A percentile compares a stretch with the other conserved stretches of the same genome.
Conservation (phyloP, 2,797 vertebrate species). For the Passerculus sandwichensis region DNA sequence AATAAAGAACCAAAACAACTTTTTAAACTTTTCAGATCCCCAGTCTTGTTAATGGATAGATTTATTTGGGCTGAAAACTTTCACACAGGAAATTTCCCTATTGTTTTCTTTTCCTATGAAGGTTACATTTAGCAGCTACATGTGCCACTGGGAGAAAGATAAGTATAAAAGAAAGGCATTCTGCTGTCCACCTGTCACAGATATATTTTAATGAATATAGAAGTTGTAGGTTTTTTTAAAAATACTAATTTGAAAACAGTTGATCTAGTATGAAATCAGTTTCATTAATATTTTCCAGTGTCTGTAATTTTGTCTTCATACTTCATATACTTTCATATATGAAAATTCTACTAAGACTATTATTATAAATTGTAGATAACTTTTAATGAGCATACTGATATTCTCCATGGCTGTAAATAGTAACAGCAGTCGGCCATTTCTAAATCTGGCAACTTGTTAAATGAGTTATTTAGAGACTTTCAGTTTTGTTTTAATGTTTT, state of each 20-base stretch:
- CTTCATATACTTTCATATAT: not conserved
- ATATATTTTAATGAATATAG: not conserved
- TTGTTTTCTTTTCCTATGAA: not conserved
- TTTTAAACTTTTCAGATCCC: not conserved
- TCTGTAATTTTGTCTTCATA: not conserved
- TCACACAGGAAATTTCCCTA: not conserved
- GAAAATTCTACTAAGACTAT: not conserved
- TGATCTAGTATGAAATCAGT: not conserved
- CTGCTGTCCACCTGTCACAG: not conserved
- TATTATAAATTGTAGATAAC: not conserved
- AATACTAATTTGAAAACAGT: not conserved
- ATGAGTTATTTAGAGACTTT: constrained; percentile 56
- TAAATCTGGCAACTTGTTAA: constrained; percentile 55
- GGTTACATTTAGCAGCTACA: not conserved
- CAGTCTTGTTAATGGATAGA: not conserved
- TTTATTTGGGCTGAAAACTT: not conserved
- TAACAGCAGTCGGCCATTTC: constrained; percentile 36
- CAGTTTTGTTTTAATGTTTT: constrained; percentile 36
- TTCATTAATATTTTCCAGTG: not conserved
- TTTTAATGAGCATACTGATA: constrained; percentile 11
- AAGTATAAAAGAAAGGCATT: not conserved
- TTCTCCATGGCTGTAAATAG: constrained; percentile 49
- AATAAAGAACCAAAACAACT: not conserved
- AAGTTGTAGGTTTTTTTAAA: not conserved
- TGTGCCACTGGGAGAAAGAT: not conserved